Percentiles rank a stretch among this genome's conserved stretches.
These are phyloP conservation scores for Idaea straminata DNA, from an alignment of 2,888 invertebrate genomes.

Conservation along the genomic window DNA sequence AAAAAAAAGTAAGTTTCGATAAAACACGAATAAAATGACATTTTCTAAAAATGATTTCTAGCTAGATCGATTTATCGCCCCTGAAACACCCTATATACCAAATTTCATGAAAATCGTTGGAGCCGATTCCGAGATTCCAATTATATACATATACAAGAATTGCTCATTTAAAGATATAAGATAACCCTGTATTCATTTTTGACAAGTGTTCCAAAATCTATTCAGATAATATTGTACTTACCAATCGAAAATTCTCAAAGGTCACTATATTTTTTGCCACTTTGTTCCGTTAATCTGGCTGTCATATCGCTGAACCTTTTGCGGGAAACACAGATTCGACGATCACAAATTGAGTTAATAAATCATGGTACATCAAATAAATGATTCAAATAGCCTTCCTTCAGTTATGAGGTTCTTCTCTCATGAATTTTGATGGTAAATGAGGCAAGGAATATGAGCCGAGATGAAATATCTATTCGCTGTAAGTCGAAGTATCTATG, in stretches of 20 bases:
- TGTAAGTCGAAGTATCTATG: not conserved
- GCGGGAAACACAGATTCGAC: slow-evolving; percentile 19
- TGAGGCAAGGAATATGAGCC: not conserved
- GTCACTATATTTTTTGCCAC: slow-evolving; percentile 10
- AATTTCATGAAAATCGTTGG: too few relatives aligned
- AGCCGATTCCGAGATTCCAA: too few relatives aligned
- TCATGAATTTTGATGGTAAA: slow-evolving; percentile 13
- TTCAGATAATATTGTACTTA: not conserved
- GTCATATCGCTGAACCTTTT: slow-evolving; percentile 9
- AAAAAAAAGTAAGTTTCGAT: too few relatives aligned
- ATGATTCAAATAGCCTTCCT: slow-evolving; percentile 27
- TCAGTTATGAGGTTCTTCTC: slow-evolving; percentile 18
- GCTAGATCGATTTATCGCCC: too few relatives aligned
- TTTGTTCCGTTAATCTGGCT: slow-evolving; percentile 5
- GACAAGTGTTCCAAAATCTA: not conserved
- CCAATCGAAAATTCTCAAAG: not conserved
- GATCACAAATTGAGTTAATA: slow-evolving; percentile 28
- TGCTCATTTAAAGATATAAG: too few relatives aligned
- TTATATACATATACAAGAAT: too few relatives aligned
- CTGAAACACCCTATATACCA: too few relatives aligned
- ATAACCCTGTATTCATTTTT: too few relatives aligned
- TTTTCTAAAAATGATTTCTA: too few relatives aligned
- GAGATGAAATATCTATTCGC: not conserved
- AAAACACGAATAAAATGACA: too few relatives aligned
- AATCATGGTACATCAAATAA: slow-evolving; percentile 30